Base-by-base conservation (phyloP, 1,140 invertebrate genomes). In the Heliconius hermathena region DNA sequence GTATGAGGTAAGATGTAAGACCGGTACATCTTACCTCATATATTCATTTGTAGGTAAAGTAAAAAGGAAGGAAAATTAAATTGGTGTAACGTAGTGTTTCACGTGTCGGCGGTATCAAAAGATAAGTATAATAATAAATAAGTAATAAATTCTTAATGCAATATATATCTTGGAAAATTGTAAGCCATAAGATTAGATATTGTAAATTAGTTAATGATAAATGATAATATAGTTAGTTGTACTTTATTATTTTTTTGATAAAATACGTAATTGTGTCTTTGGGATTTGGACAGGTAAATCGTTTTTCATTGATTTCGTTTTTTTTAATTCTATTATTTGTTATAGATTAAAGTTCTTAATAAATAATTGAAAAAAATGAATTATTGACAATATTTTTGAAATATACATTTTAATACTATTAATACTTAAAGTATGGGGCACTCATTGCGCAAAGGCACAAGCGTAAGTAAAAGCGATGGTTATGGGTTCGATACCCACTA, bases 81-180 rank as follows among this genome's bases (percentile, higher is more conserved):
- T 3, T 11, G 13, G 41, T 11, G 3, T 46, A 46, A 6, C 33
- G 5, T 1, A 52, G 16, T 20, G 3, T 57, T 8, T 57, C 54
- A 22, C n/a, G 54, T 22, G 54, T 57, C 54, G 54, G 54, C n/a
- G 9, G 0, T 57, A 57, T 57, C 54, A 11, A 57, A 22, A 57
- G 54, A 57, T 57, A 57, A 57, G n/a, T 57, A 57, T 29, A 66
- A 22, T 16, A 66, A 66, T 29, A 46, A 46, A 46, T 29, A 66
- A 22, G 60, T 66, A 66, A 66, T 66, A 66, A 66, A 66, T 66
- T 66, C 3, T 66, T 66, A 66, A 66, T 66, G 60, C 60, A 66
- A 57, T 20, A 22, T 22, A 57, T 66, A 66, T 66, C 60, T 66
- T 29, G 22, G 26, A 26, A 29, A 29, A 66, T 66, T 66, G 1